These are phyloP conservation scores for Crocuta crocuta DNA, from an alignment of 2,113 vertebrate species.

Conservation along the genomic window DNA sequence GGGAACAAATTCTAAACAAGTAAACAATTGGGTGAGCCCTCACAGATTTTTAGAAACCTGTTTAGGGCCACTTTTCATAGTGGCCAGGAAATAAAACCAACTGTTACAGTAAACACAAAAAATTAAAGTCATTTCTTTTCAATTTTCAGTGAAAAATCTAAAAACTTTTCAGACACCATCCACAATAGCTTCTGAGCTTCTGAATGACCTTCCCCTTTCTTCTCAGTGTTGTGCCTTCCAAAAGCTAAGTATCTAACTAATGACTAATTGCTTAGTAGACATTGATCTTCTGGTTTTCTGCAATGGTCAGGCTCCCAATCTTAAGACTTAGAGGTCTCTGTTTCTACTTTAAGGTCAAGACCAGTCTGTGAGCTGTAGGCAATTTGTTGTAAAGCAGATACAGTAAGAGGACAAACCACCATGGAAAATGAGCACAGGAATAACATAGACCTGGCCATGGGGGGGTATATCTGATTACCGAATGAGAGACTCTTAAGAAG, in stretches of 20 bases:
- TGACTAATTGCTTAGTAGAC: not conserved
- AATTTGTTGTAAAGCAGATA: not conserved
- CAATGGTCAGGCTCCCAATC: not conserved
- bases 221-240: not conserved
- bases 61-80: not conserved
- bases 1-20: not conserved
- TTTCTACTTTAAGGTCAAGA: not conserved
- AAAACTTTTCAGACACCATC: not conserved
- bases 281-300: not conserved
- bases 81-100: not conserved
- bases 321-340: not conserved
- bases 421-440: not conserved
- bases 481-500: not conserved
- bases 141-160: constrained; percentile 16
- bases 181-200: not conserved
- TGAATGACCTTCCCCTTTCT: not conserved
- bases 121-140: constrained; percentile 21
- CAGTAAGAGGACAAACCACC: not conserved
- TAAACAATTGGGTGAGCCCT: not conserved
- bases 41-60: constrained; percentile 37
- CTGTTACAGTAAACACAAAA: not conserved
- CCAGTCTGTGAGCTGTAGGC: not conserved
- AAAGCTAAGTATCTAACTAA: not conserved
- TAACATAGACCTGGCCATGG: not conserved
- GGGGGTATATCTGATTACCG: not conserved